Evolutionary conservation across 1,140 invertebrate genomes (phyloP).

Genomic region (Meloidogyne exigua): DNA sequence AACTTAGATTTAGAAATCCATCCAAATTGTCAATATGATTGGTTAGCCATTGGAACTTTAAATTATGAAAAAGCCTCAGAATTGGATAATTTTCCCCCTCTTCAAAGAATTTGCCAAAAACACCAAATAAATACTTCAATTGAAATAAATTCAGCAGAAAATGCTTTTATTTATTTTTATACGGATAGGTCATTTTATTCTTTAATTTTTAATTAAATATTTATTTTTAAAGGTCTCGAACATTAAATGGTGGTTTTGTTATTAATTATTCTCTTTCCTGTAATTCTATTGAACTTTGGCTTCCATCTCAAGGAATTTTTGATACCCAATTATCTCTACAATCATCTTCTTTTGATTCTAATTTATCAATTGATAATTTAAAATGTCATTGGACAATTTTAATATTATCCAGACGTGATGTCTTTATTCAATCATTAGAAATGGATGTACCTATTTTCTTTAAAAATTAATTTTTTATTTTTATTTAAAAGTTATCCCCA

Average conservation of each 20-base stretch:
- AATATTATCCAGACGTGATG: constrained; percentile 50
- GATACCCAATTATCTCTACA: constrained; percentile 45
- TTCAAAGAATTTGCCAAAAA: constrained; percentile 41
- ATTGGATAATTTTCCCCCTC: constrained; percentile 17
- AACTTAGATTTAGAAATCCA: constrained; percentile 53
- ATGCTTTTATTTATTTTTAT: constrained; percentile 29
- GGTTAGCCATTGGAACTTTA: constrained; percentile 36
- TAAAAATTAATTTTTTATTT: not conserved
- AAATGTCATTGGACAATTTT: constrained; percentile 50
- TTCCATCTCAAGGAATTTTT: constrained; percentile 33
- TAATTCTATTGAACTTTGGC: constrained; percentile 53
- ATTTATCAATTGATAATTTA: constrained; percentile 24
- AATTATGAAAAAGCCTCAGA: constrained; percentile 16
- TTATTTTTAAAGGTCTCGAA: constrained; percentile 29
- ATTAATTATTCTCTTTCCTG: constrained; percentile 52
- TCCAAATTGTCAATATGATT: constrained; percentile 51
- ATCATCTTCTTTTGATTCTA: constrained; percentile 29
- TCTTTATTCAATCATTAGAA: constrained; percentile 45
- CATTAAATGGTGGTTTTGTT: constrained; percentile 43
- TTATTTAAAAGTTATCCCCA: constrained; percentile 9
- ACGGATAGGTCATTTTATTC: constrained; percentile 6
- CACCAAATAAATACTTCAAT: constrained; percentile 4
- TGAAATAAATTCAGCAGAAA: constrained; percentile 44
- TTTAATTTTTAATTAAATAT: not conserved
- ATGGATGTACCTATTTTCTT: constrained; percentile 50